Evolutionary conservation across 2,888 invertebrate species (phyloP), one percentile per base, ranked within the genome.

Genomic region (Dolichopus griseipennis): DNA sequence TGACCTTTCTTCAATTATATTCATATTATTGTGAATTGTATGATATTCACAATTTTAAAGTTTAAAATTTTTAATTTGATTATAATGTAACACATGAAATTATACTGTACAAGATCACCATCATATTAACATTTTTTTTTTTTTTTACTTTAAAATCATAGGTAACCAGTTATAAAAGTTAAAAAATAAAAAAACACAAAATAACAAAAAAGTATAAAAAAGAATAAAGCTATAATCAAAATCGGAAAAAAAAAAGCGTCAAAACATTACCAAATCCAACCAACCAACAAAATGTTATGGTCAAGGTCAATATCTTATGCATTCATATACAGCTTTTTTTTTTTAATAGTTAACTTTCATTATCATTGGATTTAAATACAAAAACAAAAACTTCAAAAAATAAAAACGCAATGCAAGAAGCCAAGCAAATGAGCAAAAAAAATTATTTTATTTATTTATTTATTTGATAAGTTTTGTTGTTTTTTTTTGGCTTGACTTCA

Each of bases 231-330:
- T 37, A 7, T 37, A 37, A 37, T 37, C 37, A 52, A 52, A n/a
- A n/a, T n/a, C n/a, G n/a, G n/a, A n/a, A n/a, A n/a, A n/a, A n/a
- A n/a, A n/a, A 41, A 52, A 52, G 52, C 52, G n/a, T 52, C 52
- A n/a, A 18, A 15, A n/a, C 27, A 27, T 27, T 27, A 27, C 18
- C 52, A n/a, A n/a, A n/a, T n/a, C n/a, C 7, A 52, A 52, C 9
- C 52, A 52, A 52, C n/a, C n/a, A n/a, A 52, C 52, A 52, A 52
- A 52, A 52, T 52, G 52, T 52, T 52, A 52, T 52, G 52, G 52
- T 52, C 52, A 52, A 52, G 52, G 52, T n/a, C 52, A 52, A 52
- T 52, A n/a, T 52, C 18, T 52, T 52, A 52, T 52, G 52, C 52
- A 52, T 52, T 52, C 52, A 52, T 52, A 52, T 7, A 2, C 3